Base-by-base conservation (phyloP, 2,888 invertebrate species). In the Aethes cnicana region DNA sequence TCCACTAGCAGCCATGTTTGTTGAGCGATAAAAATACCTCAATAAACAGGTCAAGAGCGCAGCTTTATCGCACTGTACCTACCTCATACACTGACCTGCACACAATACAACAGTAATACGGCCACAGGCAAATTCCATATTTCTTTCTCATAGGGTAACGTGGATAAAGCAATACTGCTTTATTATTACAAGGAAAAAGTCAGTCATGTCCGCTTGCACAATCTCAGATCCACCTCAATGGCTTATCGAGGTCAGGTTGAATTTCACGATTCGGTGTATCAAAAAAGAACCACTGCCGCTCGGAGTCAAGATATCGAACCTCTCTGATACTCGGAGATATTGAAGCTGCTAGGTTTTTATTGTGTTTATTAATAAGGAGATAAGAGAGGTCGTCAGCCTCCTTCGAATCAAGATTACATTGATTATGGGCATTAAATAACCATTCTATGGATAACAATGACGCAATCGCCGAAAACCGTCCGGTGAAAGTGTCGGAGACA, bases 21-120 rank as follows among this genome's bases (percentile, higher is more conserved):
- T 71, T 74, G 61, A 63, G 54, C 61, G 69, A 74, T 77, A 74
- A 75, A 77, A 76, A 64, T 71, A 69, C 66, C 64, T 69, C 65
- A 71, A 72, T 75, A 78, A 77, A 80, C 76, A 72, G 81, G 82
- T 80, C 81, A 83, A 83, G 79, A 71, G 74, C 75, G 68, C 57
- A 57, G 60, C 66, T 75, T 72, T 73, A 76, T 74, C 41, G 46
- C 41, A 18, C 42, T 44, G 72, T 72, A 65, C 70, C 68, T 66
- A 60, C 41, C 49, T 49, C 39, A 68, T 74, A 66, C 71, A 77
- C 74, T 76, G 77, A 72, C 75, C 77, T 72, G 66, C 63, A 62
- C 69, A 68, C 64, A 53, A 58, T 58, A 61, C 63, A 12, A 30
- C 36, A 44, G n/a, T 50, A 25, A 39, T 21, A 18, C 21, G 35